A percentile compares a stretch with the other conserved stretches of the same genome.
phyloP scores from a whole-genome alignment of 1,140 invertebrate genomes.

The Heliconius congener region DNA sequence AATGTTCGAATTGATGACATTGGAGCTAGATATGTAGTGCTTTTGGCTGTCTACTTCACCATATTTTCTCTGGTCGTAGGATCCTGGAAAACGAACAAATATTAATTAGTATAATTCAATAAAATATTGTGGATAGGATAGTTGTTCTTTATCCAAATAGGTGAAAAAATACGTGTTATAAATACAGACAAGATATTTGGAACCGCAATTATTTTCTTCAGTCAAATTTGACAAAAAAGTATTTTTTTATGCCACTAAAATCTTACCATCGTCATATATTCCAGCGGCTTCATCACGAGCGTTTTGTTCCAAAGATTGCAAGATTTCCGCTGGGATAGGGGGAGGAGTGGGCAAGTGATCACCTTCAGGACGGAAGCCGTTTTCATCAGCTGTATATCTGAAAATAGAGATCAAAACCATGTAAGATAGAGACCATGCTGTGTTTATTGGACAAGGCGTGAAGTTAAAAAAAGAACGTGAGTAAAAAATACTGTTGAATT shows the following conservation, averaged over 20 bases:
- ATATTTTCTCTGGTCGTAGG: constrained; percentile 67
- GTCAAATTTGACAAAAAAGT: too few relatives aligned
- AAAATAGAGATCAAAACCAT: constrained; percentile 48
- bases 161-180: too few relatives aligned
- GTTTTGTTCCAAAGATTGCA: constrained; percentile 69
- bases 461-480: too few relatives aligned
- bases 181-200: too few relatives aligned
- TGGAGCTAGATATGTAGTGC: constrained; percentile 18
- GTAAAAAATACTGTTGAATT: neutral
- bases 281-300: constrained; percentile 72
- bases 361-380: constrained; percentile 88
- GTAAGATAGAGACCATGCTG: neutral
- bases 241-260: neutral
- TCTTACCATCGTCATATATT: constrained; percentile 70
- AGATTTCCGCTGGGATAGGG: constrained; percentile 84
- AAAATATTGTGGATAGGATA: too few relatives aligned
- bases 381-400: constrained; percentile 90
- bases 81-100: constrained; percentile 48
- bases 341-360: constrained; percentile 90
- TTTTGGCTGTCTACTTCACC: constrained; percentile 27
- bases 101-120: too few relatives aligned
- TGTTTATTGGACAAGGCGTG: too few relatives aligned
- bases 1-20: constrained; percentile 20
- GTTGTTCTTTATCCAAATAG: too few relatives aligned
- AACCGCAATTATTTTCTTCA: too few relatives aligned